Evolutionary conservation across 2,888 invertebrate genomes (phyloP), one percentile per base, ranked within the genome.

Genomic region (Seladonia tumulorum): DNA sequence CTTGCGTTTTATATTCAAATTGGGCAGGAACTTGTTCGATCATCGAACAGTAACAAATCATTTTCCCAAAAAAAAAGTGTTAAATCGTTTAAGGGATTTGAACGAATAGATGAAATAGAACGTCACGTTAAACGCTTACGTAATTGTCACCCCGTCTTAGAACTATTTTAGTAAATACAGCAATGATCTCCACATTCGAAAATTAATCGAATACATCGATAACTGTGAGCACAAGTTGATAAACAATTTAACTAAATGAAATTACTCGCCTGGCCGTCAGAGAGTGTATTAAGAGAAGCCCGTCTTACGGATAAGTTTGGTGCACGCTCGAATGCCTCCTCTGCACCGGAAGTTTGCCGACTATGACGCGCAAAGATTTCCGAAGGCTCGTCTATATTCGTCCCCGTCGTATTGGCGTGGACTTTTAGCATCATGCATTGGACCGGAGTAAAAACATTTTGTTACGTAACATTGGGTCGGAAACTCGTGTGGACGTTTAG

Each of bases 381-480:
- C 70, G 45, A 83, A 49, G 60, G 60, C 70, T 42, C 63, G 42
- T 63, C 70, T 78, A 63, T 45, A 78, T 70, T 78, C 83, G 74
- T 74, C 78, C 39, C 60, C 45, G 42, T 57, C 72, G 83, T 57
- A 79, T 85, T 78, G 84, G 45, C 70, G n/a, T 22, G 63, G 76
- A 85, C 78, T 83, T 83, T 83, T 78, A 84, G 78, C 84, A 63
- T 66, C 78, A n/a, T 14, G 66, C 76, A 81, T 76, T 39, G 53
- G 66, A 22, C 68, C 66, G 35, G 53, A 63, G 83, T 76, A 73
- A 85, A 83, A 79, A 85, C 78, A 83, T 85, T 83, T 83, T 83
- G 83, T 83, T 85, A 83, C 84, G 74, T 79, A 83, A 83, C 78
- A 85, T 63, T 75, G 45, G 71, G 18, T 35, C 70, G 71, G 78